Conservation (phyloP, 2,888 invertebrate genomes). For the Cephonodes hylas region DNA sequence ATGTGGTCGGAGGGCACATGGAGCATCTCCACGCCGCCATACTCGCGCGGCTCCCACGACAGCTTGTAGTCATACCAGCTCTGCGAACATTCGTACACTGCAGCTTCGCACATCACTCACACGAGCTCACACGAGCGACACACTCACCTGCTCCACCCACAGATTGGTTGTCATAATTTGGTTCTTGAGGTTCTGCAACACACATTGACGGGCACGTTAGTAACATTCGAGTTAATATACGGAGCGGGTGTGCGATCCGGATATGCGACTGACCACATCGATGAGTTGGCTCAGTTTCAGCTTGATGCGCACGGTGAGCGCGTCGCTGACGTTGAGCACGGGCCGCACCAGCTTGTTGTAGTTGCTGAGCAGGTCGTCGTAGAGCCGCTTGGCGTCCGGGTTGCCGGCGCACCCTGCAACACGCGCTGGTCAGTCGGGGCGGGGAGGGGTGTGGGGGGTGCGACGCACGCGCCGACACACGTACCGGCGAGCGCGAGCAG, state of each 20-base stretch:
- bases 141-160: slow-evolving; percentile 88
- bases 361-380: slow-evolving; percentile 96
- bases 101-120: not conserved
- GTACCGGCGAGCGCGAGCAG: slow-evolving; percentile 56
- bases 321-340: slow-evolving; percentile 96
- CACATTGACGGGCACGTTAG: slow-evolving; percentile 2
- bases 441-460: too few relatives aligned
- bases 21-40: slow-evolving; percentile 96
- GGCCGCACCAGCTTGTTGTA: slow-evolving; percentile 98
- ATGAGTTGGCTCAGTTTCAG: slow-evolving; percentile 97
- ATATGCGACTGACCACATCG: slow-evolving; percentile 91
- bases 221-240: too few relatives aligned
- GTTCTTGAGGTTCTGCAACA: slow-evolving; percentile 93
- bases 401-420: slow-evolving; percentile 91
- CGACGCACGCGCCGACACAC: too few relatives aligned
- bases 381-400: slow-evolving; percentile 97
- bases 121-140: not conserved
- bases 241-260: not conserved
- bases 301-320: slow-evolving; percentile 96
- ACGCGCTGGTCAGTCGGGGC: not conserved
- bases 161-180: slow-evolving; percentile 97
- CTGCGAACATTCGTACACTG: slow-evolving; percentile 60
- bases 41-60: slow-evolving; percentile 96
- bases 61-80: slow-evolving; percentile 98
- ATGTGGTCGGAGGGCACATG: slow-evolving; percentile 98